Base-by-base conservation (phyloP, 2,888 invertebrate species). In the Apantesis nais region DNA sequence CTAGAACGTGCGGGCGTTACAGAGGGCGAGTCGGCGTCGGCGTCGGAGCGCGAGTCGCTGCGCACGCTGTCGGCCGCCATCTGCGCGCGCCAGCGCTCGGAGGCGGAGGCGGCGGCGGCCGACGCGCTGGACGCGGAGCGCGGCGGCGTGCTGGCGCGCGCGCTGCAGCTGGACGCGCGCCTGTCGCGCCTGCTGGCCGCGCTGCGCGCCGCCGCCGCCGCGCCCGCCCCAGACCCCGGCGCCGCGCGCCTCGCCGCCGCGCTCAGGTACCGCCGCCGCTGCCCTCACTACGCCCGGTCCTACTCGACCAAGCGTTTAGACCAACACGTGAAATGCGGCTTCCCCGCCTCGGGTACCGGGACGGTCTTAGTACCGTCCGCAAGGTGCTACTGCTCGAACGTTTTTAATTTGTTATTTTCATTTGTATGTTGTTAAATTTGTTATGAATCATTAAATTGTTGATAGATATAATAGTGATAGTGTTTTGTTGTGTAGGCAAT, bases 1-100 rank as follows among this genome's bases (percentile, higher is more conserved):
- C 5, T 34, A 4, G 34, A 34, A 34, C 5, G 2, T 5, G 34
- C 5, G 34, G 34, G 34, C 5, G 2, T 34, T 34, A 34, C 34
- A 89, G 88, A 89, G 25, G 83, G 86, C 39, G 88, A 90, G 72
- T 91, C 90, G 0, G 89, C 83, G 14, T 92, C 89, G 74, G 95
- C 80, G 81, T 93, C 93, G 12, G 95, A 95, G 80, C 96, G 96
- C 79, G 97, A 97, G 85, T 97, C 97, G 61, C 95, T 98, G 61
- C 97, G 97, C 83, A 97, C 97, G 88, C 92, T 98, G 14, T 97
- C 97, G 0, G 97, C 97, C 81, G 97, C 97, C 68, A 97, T 97
- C 86, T 95, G 97, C 66, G 96, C 96, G 85, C 96, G 97, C 0
- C 97, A 97, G 84, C 96, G 96, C 78, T 95, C 96, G 74, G 96